These are phyloP conservation scores for Dreissena polymorpha DNA, from an alignment of 1,140 invertebrate species.

Conservation along the genomic window DNA sequence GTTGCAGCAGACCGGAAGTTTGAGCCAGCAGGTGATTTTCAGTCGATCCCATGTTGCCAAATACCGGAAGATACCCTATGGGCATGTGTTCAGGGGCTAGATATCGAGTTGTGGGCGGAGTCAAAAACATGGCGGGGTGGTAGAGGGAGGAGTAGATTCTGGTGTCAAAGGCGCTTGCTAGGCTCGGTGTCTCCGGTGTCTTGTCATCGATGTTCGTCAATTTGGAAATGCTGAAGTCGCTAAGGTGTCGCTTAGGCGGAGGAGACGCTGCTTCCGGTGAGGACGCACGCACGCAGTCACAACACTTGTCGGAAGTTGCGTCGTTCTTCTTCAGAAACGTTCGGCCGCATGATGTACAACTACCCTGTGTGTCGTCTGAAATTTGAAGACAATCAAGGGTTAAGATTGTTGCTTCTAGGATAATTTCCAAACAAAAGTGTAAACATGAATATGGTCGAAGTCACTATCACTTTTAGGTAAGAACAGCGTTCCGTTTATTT, in stretches of 20 bases:
- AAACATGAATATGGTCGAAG: no score
- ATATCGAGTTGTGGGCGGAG: constrained; percentile 19
- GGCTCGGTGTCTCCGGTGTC: not conserved
- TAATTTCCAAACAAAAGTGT: not conserved
- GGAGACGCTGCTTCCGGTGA: constrained; percentile 11
- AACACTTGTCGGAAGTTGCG: constrained; percentile 14
- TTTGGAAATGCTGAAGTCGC: constrained; percentile 53
- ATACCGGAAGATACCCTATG: constrained; percentile 31
- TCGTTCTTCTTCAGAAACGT: constrained; percentile 46
- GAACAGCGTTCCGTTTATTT: no score
- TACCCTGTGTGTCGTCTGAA: constrained; percentile 50
- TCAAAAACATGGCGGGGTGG: constrained; percentile 39
- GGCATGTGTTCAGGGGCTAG: constrained; percentile 27
- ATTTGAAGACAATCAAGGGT: not conserved
- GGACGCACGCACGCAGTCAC: constrained; percentile 32
- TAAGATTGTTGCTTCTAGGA: not conserved
- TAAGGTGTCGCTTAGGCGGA: constrained; percentile 17
- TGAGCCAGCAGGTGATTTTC: not conserved
- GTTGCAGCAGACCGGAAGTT: constrained; percentile 12
- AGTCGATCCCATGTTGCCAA: constrained; percentile 27
- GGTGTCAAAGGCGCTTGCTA: constrained; percentile 13
- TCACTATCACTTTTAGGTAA: no score
- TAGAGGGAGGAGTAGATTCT: constrained; percentile 27
- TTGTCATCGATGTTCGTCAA: constrained; percentile 41
- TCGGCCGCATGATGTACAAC: constrained; percentile 29